Base-by-base conservation (phyloP, 2,797 vertebrate species). In the Discoglossus pictus region DNA sequence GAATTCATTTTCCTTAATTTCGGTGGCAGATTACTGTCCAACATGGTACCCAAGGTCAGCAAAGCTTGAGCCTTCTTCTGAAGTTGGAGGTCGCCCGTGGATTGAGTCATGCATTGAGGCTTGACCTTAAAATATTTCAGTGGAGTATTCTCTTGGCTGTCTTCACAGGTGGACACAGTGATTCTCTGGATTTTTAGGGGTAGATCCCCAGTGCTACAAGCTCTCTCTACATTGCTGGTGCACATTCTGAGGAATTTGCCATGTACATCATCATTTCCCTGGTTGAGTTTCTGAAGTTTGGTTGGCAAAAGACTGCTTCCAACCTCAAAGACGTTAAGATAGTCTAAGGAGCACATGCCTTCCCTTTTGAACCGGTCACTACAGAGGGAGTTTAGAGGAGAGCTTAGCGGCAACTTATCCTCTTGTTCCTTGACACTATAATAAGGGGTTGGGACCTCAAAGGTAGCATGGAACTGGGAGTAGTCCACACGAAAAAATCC, bases 401-500 rank as follows among this genome's bases (percentile, higher is more conserved):
- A 87, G 0, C 88, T 83, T 11, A 91, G 68, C 1, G 84, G 80
- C 1, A 88, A 82, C 50, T 88, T 90, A 74, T 93, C 92, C 64
- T 94, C 93, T 40, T 93, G 91, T 64, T 95, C 93, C 74, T 93
- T 94, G 42, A 91, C 89, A 3, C 93, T 95, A 74, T 89, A 83
- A 2, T 92, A 89, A 39, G 92, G 91, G 2, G 92, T 94, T 4
- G 89, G 87, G 21, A 95, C 93, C 78, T 93, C 92, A 48, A 95
- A 95, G 0, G 90, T 94, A 76, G 85, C 90, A n/a, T 95, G 93
- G 52, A 95, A 95, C 78, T 94, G 91, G 9, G 93, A 94, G 73
- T 95, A 95, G 79, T 95, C 93, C 0, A 95, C 93, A 18, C 89
- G 87, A 82, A 95, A 95, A 75, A 95, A 95, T 4, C 93, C 93